Base-by-base conservation (phyloP, 1,140 invertebrate species). In the Cardiocondyla obscurior region DNA sequence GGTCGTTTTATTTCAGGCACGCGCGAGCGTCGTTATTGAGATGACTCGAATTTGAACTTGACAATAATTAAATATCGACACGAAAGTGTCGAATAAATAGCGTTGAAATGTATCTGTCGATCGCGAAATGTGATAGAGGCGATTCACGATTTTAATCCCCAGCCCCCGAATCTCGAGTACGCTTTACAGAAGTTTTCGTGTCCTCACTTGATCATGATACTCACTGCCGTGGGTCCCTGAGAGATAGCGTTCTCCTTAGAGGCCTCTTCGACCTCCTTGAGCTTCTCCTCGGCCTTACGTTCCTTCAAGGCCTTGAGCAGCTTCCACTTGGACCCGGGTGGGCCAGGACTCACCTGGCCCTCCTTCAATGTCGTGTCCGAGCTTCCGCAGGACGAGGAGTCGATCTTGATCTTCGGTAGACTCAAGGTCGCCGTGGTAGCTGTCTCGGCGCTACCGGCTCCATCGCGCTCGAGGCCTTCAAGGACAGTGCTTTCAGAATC, bases 231-330 rank as follows among this genome's bases (percentile, higher is more conserved):
- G 51, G 91, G 90, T 90, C 91, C 90, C 83, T 92, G 92, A 77
- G 91, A 83, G 65, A 93, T 92, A 72, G 91, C 83, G 72, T 93
- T 89, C 51, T 94, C 92, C 72, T 93, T 96, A n/a, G 95, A 95
- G 14, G 95, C 94, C 53, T 95, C 94, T 49, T 96, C 95, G 36
- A 95, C 96, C 84, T 96, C 95, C 84, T 96, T 96, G 81, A 96
- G 95, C 92, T 97, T 97, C 87, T 98, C 97, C 93, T 98, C 97
- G 10, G 97, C 97, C 94, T 98, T 98, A 74, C 97, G 95, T 90
- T 98, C 97, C 91, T 98, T 98, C 36, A 98, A 90, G 6, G 97
- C 97, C 93, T 98, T 98, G 12, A 98, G 92, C 22, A 98, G 94
- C 92, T 98, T 98, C 98, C 98, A 98, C 93, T 98, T 98, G 88